Evolutionary conservation across 92 coral and sea anemone species (phyloP).

Genomic region (Epizoanthus fatuus): DNA sequence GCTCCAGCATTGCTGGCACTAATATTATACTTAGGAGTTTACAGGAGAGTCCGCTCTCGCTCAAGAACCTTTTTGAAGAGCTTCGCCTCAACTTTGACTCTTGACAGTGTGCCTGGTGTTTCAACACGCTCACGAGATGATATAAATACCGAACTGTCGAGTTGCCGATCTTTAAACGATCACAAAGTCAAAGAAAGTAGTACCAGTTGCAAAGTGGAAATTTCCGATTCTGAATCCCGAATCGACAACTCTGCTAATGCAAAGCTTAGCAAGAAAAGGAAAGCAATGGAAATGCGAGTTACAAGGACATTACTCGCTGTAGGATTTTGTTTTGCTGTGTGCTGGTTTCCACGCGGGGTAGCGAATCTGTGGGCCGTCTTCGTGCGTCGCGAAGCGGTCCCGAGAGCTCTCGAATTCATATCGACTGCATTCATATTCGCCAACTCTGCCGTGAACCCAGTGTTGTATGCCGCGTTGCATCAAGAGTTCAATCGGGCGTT

Average conservation of each 20-base stretch:
- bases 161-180: neutral
- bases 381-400: constrained; percentile 87
- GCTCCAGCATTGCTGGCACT: constrained; percentile 82
- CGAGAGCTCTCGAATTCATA: constrained; percentile 87
- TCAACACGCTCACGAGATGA: constrained; percentile 13
- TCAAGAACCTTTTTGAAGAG: constrained; percentile 69
- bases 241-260: constrained; percentile 32
- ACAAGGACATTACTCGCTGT: constrained; percentile 91
- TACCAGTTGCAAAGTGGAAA: neutral
- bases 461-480: constrained; percentile 91
- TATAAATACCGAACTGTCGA: neutral
- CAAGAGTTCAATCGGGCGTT: constrained; percentile 94
- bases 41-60: constrained; percentile 77
- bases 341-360: constrained; percentile 96
- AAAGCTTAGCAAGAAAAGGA: constrained; percentile 64
- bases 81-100: constrained; percentile 48
- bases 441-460: constrained; percentile 92
- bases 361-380: constrained; percentile 97
- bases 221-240: neutral
- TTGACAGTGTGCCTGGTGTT: constrained; percentile 10
- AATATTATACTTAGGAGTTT: constrained; percentile 74
- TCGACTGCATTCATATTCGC: constrained; percentile 93
- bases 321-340: constrained; percentile 90
- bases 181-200: neutral
- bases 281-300: constrained; percentile 86